These are phyloP conservation scores for Holacanthella duospinosa DNA, from an alignment of 2,888 invertebrate species.

Conservation along the genomic window DNA sequence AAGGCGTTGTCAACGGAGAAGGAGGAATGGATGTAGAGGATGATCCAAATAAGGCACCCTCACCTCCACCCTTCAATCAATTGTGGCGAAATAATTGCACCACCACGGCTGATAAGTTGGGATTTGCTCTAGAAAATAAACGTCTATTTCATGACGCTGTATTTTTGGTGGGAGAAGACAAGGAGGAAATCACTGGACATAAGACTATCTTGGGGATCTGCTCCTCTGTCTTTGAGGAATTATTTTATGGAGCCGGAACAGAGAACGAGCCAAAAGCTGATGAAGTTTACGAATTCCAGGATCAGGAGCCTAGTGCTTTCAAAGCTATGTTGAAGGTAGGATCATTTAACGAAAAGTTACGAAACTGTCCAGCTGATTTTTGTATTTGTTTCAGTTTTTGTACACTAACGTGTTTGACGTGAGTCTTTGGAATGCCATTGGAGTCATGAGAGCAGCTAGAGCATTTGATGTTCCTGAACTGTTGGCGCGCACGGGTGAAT, in stretches of 20 bases:
- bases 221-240: constrained; percentile 30
- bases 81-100: constrained; percentile 22
- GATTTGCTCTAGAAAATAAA: constrained; percentile 17
- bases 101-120: constrained; percentile 20
- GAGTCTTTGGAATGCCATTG: constrained; percentile 16
- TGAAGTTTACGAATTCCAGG: constrained; percentile 23
- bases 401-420: constrained; percentile 23
- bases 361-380: no score
- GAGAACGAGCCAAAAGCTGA: constrained; percentile 5
- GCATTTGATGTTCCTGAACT: constrained; percentile 28
- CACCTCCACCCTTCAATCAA: constrained; percentile 5
- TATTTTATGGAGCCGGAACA: constrained; percentile 25
- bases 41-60: not conserved
- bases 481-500: constrained; percentile 16
- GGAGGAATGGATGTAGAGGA: not conserved
- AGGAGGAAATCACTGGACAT: constrained; percentile 24
- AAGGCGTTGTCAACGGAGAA: not conserved
- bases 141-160: constrained; percentile 24
- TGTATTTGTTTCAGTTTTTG: constrained; percentile 21
- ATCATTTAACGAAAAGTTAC: no score
- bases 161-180: constrained; percentile 19
- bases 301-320: constrained; percentile 24
- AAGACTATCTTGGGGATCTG: constrained; percentile 23
- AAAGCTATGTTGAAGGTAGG: constrained; percentile 23
- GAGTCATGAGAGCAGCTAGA: constrained; percentile 23